Evolutionary conservation across 2,797 vertebrate genomes (phyloP).

Genomic region (Lacerta bilineata): DNA sequence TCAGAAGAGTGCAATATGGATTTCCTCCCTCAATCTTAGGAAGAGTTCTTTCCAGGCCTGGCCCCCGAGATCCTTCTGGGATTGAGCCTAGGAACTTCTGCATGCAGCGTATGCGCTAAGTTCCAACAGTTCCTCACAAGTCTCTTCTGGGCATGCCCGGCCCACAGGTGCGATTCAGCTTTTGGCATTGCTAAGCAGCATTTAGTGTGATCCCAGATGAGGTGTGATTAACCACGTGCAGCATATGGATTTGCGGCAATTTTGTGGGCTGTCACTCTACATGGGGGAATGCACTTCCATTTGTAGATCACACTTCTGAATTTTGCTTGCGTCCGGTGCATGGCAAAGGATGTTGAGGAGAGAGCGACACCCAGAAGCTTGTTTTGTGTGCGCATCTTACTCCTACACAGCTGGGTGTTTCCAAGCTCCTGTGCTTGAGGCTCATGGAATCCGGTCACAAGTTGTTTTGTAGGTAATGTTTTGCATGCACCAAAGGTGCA

Average conservation of each 20-base stretch:
- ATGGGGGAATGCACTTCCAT: background rate
- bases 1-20: background rate
- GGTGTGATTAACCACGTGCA: background rate
- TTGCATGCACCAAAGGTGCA: slow-evolving; percentile 37
- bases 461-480: slow-evolving; percentile 20
- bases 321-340: background rate
- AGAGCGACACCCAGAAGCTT: background rate
- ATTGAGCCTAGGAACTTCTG: background rate
- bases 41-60: background rate
- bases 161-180: background rate
- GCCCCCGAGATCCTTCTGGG: background rate
- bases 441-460: background rate
- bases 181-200: background rate
- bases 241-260: too few relatives aligned
- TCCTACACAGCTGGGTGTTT: background rate
- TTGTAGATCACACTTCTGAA: background rate
- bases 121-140: background rate
- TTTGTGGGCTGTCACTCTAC: background rate
- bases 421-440: background rate
- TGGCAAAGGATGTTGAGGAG: background rate
- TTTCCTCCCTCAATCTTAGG: background rate
- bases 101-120: background rate
- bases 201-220: background rate
- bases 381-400: background rate
- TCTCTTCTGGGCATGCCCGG: background rate